phyloP scores from a whole-genome alignment of 2,113 vertebrate genomes.

The Platanista minor region DNA sequence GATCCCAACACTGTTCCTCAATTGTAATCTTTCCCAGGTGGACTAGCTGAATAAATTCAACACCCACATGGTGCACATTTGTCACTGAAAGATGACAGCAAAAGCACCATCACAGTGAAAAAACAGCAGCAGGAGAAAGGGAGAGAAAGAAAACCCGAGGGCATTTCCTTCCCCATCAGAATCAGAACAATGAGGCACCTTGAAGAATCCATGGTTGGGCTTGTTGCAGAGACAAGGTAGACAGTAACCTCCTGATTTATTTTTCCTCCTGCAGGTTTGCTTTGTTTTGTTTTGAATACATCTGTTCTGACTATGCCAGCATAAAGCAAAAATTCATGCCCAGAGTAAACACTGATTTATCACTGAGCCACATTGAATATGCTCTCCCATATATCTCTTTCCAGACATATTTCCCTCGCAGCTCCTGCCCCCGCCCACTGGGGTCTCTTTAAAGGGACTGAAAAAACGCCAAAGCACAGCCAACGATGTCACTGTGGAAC shows the following conservation, averaged over 20 bases:
- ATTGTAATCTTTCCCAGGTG: constrained; percentile 36
- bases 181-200: neutral
- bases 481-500: neutral
- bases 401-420: neutral
- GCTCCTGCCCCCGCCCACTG: fast-evolving
- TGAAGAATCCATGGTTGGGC: neutral
- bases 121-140: neutral
- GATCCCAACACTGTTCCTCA: neutral
- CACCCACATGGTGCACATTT: neutral
- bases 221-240: neutral
- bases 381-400: neutral
- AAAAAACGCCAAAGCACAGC: neutral
- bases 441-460: neutral
- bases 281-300: neutral
- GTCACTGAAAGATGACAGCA: neutral
- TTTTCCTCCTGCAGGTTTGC: neutral
- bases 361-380: neutral
- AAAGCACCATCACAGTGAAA: neutral
- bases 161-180: neutral
- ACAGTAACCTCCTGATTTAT: neutral
- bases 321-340: neutral
- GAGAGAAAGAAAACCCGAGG: neutral
- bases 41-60: constrained; percentile 50
- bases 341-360: neutral
- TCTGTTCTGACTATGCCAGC: neutral